These are phyloP conservation scores for Bemisia tabaci DNA, from an alignment of 1,140 invertebrate genomes.

Conservation along the genomic window DNA sequence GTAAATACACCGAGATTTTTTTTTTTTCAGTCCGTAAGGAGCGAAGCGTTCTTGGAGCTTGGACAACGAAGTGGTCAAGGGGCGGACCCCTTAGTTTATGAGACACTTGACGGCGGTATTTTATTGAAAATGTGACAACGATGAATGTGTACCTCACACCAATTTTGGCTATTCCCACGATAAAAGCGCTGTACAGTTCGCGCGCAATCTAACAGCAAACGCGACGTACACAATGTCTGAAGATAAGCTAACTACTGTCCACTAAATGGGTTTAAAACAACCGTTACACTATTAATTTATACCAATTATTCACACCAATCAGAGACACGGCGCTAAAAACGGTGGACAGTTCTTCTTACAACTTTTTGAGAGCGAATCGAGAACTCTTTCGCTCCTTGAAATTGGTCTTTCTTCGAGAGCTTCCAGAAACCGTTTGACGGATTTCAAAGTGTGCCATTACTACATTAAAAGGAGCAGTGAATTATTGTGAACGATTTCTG, in stretches of 20 bases:
- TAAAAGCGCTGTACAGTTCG: too few relatives aligned
- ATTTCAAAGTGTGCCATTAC: background rate
- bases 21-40: too few relatives aligned
- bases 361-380: background rate
- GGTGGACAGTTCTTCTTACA: background rate
- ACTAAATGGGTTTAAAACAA: background rate
- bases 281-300: background rate
- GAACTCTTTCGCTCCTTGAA: background rate
- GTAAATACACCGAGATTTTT: too few relatives aligned
- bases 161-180: too few relatives aligned
- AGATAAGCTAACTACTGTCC: background rate
- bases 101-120: too few relatives aligned
- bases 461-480: background rate
- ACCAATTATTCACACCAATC: background rate
- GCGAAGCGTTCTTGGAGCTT: too few relatives aligned
- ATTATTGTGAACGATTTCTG: too few relatives aligned
- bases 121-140: too few relatives aligned
- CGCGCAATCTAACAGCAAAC: too few relatives aligned
- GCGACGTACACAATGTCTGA: background rate
- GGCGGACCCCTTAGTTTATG: too few relatives aligned
- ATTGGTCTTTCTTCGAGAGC: background rate
- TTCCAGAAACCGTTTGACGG: background rate
- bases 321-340: background rate
- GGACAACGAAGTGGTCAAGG: too few relatives aligned
- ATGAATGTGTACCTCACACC: too few relatives aligned